These are phyloP conservation scores for Abrostola triplasia DNA, from an alignment of 2,888 invertebrate genomes.

Conservation along the genomic window DNA sequence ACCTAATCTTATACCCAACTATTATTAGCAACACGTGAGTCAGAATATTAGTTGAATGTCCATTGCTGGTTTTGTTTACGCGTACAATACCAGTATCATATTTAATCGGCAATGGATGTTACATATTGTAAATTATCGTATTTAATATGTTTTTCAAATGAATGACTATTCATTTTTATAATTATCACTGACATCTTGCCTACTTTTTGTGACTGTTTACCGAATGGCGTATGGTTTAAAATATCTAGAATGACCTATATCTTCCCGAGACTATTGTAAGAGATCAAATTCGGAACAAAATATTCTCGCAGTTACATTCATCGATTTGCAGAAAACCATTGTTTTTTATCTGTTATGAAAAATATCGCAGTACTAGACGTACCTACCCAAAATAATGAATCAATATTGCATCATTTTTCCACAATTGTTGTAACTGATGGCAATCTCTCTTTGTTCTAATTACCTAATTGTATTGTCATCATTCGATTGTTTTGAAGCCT, in stretches of 20 bases:
- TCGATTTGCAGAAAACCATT: too few relatives aligned
- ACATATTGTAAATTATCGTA: constrained; percentile 27
- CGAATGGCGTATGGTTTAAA: not conserved
- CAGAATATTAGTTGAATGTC: constrained; percentile 24
- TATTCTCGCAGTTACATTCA: too few relatives aligned
- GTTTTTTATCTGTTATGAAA: too few relatives aligned
- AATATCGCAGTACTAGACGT: too few relatives aligned
- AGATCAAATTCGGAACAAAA: too few relatives aligned
- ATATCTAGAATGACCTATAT: constrained; percentile 4
- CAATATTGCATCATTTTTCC: too few relatives aligned
- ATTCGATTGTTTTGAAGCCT: too few relatives aligned
- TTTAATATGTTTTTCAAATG: constrained; percentile 20
- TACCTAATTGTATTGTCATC: too few relatives aligned
- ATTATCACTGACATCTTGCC: constrained; percentile 9
- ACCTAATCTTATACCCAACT: not conserved
- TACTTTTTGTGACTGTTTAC: not conserved
- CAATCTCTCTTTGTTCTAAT: too few relatives aligned
- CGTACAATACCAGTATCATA: constrained; percentile 14
- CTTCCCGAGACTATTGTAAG: not conserved
- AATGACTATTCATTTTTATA: constrained; percentile 13
- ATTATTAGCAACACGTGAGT: constrained; percentile 18
- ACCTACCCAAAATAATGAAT: too few relatives aligned
- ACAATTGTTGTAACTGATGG: too few relatives aligned
- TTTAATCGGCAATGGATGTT: constrained; percentile 36
- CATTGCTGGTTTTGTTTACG: constrained; percentile 32